Evolutionary conservation across 30 jellyfish, hydroid and myxozoan species (phyloP).

Genomic region (Aurelia aurita): DNA sequence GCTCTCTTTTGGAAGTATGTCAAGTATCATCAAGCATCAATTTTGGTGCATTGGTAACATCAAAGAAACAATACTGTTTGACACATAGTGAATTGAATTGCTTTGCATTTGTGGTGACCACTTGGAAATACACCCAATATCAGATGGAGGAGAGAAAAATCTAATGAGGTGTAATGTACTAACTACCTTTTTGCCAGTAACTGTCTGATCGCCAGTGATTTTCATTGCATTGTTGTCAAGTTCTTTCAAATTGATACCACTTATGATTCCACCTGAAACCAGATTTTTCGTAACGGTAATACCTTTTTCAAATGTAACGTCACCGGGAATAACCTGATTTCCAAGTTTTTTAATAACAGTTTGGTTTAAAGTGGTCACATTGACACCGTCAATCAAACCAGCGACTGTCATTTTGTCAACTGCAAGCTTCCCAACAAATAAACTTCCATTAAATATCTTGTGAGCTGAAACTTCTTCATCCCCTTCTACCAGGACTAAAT

Average conservation of each 20-base stretch:
- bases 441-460: constrained; percentile 48
- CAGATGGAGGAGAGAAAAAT: not conserved
- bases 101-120: too few relatives aligned
- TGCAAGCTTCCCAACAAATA: not conserved
- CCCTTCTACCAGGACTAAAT: constrained; percentile 65
- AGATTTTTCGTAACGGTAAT: constrained; percentile 56
- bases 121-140: too few relatives aligned
- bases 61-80: too few relatives aligned
- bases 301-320: constrained; percentile 43
- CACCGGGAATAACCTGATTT: constrained; percentile 75
- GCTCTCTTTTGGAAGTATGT: too few relatives aligned
- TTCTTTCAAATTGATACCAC: constrained; percentile 76
- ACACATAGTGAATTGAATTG: too few relatives aligned
- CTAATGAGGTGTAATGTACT: not conserved
- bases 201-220: constrained; percentile 75
- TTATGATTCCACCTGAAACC: constrained; percentile 58
- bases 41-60: too few relatives aligned
- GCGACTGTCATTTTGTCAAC: constrained; percentile 61
- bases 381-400: constrained; percentile 81
- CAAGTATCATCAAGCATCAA: too few relatives aligned
- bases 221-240: constrained; percentile 71
- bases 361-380: constrained; percentile 66
- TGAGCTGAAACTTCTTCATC: constrained; percentile 54
- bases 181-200: constrained; percentile 86
- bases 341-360: constrained; percentile 74